These are phyloP conservation scores for Myotis planiceps DNA, from an alignment of 2,797 vertebrate species.

Conservation along the genomic window DNA sequence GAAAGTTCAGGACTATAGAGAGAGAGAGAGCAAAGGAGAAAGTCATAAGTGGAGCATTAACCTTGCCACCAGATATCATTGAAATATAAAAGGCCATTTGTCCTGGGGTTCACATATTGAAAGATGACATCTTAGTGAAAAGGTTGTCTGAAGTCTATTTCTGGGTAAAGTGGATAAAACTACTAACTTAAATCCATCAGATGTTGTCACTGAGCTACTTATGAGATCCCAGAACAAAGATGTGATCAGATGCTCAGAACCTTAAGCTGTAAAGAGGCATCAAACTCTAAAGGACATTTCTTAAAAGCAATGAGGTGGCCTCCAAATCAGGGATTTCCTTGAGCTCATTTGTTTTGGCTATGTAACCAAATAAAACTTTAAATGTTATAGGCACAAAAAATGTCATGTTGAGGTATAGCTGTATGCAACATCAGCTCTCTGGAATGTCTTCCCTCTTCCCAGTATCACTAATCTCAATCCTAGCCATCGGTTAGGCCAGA, in stretches of 20 bases:
- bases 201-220: not conserved
- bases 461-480: not conserved
- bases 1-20: not conserved
- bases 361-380: not conserved
- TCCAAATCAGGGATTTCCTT: not conserved
- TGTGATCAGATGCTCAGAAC: not conserved
- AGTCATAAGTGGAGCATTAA: not conserved
- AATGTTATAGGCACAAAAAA: not conserved
- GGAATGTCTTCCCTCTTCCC: not conserved
- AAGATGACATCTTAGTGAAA: not conserved
- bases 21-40: not conserved
- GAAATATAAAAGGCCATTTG: not conserved
- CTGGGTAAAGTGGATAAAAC: not conserved
- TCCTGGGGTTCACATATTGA: not conserved
- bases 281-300: not conserved
- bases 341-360: not conserved
- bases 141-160: not conserved
- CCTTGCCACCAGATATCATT: not conserved
- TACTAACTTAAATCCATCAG: not conserved
- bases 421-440: fast-evolving
- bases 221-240: not conserved
- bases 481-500: not conserved
- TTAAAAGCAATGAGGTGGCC: not conserved
- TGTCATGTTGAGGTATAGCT: not conserved
- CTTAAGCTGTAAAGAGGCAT: not conserved